Conservation (phyloP, 2,888 invertebrate genomes). For the Tiliacea citrago region DNA sequence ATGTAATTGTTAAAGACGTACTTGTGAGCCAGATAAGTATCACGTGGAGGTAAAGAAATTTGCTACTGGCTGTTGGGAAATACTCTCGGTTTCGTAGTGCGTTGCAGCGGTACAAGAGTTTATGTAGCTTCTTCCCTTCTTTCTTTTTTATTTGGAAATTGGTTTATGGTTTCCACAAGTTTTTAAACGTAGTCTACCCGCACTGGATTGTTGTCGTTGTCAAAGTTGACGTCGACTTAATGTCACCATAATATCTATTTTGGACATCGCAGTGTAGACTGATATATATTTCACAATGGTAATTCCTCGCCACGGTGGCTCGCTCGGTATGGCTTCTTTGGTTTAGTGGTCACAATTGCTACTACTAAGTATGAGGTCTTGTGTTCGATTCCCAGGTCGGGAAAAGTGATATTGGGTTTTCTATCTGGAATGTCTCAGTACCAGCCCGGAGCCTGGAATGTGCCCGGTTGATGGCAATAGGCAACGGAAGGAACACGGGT, state of each 20-base stretch:
- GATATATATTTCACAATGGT: background rate
- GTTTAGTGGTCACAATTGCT: too few species aligned
- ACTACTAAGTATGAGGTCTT: too few species aligned
- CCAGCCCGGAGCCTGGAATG: too few species aligned
- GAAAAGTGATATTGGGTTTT: too few species aligned
- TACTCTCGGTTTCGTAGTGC: slow-evolving; percentile 1
- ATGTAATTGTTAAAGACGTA: slow-evolving; percentile 58
- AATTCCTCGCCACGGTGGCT: too few species aligned
- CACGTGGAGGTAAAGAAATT: slow-evolving; percentile 44
- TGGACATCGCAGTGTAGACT: background rate
- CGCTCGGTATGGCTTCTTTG: too few species aligned
- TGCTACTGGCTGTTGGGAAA: slow-evolving; percentile 29
- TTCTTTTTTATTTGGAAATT: background rate
- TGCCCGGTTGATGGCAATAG: too few species aligned
- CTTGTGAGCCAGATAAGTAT: slow-evolving; percentile 57
- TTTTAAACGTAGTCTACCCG: background rate
- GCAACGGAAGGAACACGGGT: too few species aligned
- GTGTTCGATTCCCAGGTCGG: too few species aligned
- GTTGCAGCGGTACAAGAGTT: background rate
- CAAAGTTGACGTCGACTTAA: background rate
- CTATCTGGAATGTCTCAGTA: too few species aligned
- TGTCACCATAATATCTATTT: background rate
- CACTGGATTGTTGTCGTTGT: background rate
- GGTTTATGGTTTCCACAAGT: background rate
- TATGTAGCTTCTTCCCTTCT: background rate